A percentile compares a stretch with the other conserved stretches of the same genome.
phyloP scores from a whole-genome alignment of 1,140 invertebrate genomes.

The Nasonia vitripennis region DNA sequence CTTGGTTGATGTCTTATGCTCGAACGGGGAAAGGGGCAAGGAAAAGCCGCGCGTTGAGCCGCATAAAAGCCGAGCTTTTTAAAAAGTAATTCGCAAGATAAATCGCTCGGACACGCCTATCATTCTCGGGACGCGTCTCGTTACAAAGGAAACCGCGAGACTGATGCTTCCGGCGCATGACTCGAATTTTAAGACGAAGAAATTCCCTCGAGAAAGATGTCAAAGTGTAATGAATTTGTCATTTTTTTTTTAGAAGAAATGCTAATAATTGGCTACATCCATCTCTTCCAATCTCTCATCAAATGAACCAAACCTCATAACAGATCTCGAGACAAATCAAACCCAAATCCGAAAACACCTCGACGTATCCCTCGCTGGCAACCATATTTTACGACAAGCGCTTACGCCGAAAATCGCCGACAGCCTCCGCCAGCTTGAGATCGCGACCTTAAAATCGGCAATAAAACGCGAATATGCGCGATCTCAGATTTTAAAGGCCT shows the following conservation, averaged over 20 bases:
- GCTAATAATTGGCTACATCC: too few relatives aligned
- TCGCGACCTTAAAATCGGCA: constrained; percentile 74
- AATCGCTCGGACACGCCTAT: constrained; percentile 65
- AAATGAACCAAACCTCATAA: neutral
- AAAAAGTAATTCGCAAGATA: constrained; percentile 64
- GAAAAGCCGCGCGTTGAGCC: too few relatives aligned
- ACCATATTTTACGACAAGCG: constrained; percentile 6
- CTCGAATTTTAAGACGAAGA: constrained; percentile 20
- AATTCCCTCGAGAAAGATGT: neutral
- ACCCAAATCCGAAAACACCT: neutral
- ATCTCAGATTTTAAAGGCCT: constrained; percentile 66
- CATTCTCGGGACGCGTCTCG: constrained; percentile 50
- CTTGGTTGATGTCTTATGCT: neutral
- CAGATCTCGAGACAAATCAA: neutral
- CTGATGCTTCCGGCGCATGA: constrained; percentile 59
- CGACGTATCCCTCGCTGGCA: neutral
- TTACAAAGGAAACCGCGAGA: constrained; percentile 57
- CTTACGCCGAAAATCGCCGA: constrained; percentile 18
- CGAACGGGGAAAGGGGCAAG: neutral
- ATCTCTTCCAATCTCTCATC: too few relatives aligned
- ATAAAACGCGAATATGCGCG: constrained; percentile 72
- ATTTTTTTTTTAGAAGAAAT: neutral
- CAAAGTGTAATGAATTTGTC: neutral
- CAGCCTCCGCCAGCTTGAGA: constrained; percentile 57
- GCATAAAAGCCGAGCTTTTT: constrained; percentile 54